Evolutionary conservation across 2,113 vertebrate species (phyloP).

Genomic region (Pelmatolapia mariae): DNA sequence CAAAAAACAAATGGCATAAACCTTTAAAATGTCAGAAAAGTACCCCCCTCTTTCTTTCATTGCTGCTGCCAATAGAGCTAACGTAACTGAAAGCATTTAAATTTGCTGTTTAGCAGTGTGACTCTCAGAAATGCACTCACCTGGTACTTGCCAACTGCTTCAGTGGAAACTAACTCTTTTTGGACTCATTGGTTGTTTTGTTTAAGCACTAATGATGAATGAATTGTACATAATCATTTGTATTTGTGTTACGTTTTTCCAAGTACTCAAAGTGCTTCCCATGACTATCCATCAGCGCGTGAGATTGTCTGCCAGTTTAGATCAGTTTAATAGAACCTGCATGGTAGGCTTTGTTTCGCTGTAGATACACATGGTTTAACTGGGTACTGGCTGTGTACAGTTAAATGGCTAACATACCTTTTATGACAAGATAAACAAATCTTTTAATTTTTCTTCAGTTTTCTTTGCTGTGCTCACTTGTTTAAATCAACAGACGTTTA

Average conservation of each 20-base stretch:
- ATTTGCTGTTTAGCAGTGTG: neutral
- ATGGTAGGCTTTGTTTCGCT: neutral
- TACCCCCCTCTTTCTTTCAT: neutral
- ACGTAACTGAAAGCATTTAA: conserved; percentile 19
- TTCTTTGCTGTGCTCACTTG: neutral
- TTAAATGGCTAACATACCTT: neutral
- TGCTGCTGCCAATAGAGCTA: neutral
- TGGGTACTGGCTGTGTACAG: conserved; percentile 1
- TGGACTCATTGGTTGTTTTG: neutral
- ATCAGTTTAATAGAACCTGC: neutral
- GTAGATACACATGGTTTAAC: conserved; percentile 6
- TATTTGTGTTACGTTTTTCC: neutral
- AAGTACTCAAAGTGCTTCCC: conserved; percentile 26
- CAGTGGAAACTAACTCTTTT: neutral
- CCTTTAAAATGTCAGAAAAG: neutral
- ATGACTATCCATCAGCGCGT: neutral
- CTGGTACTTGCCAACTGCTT: conserved; percentile 19
- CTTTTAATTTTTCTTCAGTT: neutral
- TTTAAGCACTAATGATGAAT: conserved; percentile 21
- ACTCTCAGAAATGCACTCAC: neutral
- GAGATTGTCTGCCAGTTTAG: neutral
- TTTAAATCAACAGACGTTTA: neutral
- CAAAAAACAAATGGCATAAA: neutral
- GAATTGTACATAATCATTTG: conserved; percentile 25
- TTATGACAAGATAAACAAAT: neutral